Evolutionary conservation across 2,113 vertebrate genomes (phyloP), one percentile per base, ranked within the genome.

Genomic region (Psittacara wagleri): DNA sequence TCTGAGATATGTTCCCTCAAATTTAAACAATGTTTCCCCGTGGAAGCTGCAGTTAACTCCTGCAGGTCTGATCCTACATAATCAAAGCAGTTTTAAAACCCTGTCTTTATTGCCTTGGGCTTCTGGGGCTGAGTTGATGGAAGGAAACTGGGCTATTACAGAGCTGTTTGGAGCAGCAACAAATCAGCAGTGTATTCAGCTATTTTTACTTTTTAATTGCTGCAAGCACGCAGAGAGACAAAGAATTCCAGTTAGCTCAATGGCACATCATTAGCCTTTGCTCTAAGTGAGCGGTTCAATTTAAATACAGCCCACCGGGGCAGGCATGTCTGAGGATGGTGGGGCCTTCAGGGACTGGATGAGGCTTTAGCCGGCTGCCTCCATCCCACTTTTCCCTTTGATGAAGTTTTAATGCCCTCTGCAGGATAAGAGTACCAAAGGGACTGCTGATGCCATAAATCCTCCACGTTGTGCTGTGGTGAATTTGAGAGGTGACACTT

Each of bases 351-450:
- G 67, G 9, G 78, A 33, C 11, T 29, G 63, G 12, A 41, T 7
- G 28, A 89, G 25, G 68, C 70, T 82, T 20, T 75, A 67, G 31
- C 16, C 22, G 28, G 63, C 28, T 15, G 1, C 19, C n/a, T 69
- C 29, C 41, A 43, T 43, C 37, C 41, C 43, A 24, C 18, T 90
- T 37, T 11, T 90, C 72, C 84, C 41, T 82, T 84, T 4, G 2
- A 80, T 90, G 92, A 95, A 93, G 91, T 96, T 88, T 90, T 78
- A 91, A 95, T 96, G 96, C 96, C 97, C 94, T 94, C 95, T 97
- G 90, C 92, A 97, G 96, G 86, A 83, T 70, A 91, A 76, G 28
- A 8, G 74, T 43, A 88, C 89, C 94, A 83, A 31, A 84, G 83
- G 80, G 76, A 82, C 74, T 73, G 35, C 67, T 86, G 48, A 35